Evolutionary conservation across 2,113 vertebrate genomes (phyloP).

Genomic region (Tonatia bakeri): DNA sequence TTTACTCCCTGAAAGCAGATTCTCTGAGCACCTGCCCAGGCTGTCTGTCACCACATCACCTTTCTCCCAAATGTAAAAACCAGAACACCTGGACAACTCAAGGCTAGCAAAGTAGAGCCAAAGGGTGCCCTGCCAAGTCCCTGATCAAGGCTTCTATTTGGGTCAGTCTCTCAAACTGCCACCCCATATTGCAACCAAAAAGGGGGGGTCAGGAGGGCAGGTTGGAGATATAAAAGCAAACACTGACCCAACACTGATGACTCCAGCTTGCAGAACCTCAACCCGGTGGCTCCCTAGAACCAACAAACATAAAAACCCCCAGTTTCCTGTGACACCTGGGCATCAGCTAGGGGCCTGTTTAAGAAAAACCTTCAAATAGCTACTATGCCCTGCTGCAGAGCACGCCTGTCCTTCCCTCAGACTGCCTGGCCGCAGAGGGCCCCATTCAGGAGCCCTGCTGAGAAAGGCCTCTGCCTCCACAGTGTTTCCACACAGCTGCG

Average conservation of each 20-base stretch:
- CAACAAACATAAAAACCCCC: not conserved
- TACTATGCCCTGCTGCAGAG: not conserved
- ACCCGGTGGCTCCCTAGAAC: not conserved
- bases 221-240: not conserved
- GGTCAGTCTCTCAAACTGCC: not conserved
- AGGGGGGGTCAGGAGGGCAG: not conserved
- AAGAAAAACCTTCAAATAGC: not conserved
- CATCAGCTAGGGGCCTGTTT: not conserved
- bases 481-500: conserved; percentile 28
- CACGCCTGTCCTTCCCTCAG: not conserved
- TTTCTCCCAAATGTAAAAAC: not conserved
- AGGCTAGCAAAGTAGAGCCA: not conserved
- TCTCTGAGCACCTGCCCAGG: not conserved
- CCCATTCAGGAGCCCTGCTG: not conserved
- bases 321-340: not conserved
- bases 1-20: not conserved
- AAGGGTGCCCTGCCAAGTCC: not conserved
- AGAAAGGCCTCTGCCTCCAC: not conserved
- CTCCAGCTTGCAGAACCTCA: not conserved
- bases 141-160: not conserved
- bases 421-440: not conserved
- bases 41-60: not conserved
- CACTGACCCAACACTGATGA: not conserved
- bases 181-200: not conserved
- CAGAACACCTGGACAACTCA: not conserved